A percentile compares a stretch with the other conserved stretches of the same genome.
Conservation (phyloP, 2,888 invertebrate genomes). For the Mongoloraphidia duomilia region DNA sequence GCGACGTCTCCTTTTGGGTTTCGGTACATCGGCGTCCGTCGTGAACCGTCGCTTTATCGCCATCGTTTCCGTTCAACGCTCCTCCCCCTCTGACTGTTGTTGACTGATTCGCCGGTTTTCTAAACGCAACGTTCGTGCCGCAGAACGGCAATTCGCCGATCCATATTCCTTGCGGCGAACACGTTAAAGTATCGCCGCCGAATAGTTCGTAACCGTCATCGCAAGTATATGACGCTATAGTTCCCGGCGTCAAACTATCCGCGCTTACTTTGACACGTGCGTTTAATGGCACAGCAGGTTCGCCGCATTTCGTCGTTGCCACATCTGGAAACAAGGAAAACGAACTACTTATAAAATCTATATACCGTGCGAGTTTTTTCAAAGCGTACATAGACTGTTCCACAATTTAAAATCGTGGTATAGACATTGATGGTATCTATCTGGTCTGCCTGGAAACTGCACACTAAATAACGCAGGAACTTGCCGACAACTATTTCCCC, state of each 20-base stretch:
- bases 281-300: slow-evolving; percentile 74
- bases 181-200: slow-evolving; percentile 55
- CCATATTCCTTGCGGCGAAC: slow-evolving; percentile 61
- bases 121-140: slow-evolving; percentile 72
- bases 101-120: slow-evolving; percentile 83
- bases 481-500: too few relatives aligned
- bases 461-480: too few relatives aligned
- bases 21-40: slow-evolving; percentile 81
- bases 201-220: slow-evolving; percentile 80
- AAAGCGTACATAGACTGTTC: too few relatives aligned
- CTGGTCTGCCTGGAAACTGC: too few relatives aligned
- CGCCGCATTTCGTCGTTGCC: slow-evolving; percentile 53
- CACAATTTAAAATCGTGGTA: too few relatives aligned
- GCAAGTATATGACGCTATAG: slow-evolving; percentile 63
- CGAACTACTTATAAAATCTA: background rate
- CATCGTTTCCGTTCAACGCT: slow-evolving; percentile 76
- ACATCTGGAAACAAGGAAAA: background rate
- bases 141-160: slow-evolving; percentile 71
- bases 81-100: slow-evolving; percentile 74
- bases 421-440: too few relatives aligned
- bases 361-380: too few relatives aligned
- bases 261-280: slow-evolving; percentile 52
- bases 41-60: slow-evolving; percentile 68
- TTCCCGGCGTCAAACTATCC: slow-evolving; percentile 38
- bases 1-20: slow-evolving; percentile 77